Conservation (phyloP, 2,888 invertebrate genomes). For the Plagodis dolabraria region DNA sequence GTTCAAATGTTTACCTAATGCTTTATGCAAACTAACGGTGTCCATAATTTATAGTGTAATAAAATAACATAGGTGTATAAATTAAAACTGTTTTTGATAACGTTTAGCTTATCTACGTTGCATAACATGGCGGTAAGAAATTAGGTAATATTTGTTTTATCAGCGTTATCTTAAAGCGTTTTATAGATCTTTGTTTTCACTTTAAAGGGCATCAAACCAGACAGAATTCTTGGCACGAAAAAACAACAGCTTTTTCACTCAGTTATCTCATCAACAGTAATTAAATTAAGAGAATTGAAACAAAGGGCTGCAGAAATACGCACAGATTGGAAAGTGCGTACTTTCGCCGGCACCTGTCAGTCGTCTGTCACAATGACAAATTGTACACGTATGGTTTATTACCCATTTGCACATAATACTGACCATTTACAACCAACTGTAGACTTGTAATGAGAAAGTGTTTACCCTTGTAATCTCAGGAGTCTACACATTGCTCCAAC, state of each 20-base stretch:
- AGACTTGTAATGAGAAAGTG: conserved; percentile 13
- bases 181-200: neutral
- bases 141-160: neutral
- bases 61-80: conserved; percentile 7
- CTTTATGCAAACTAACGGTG: conserved; percentile 7
- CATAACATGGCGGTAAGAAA: conserved; percentile 13
- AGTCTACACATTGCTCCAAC: neutral
- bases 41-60: conserved; percentile 19
- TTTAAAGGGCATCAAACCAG: no score
- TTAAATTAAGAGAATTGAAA: conserved; percentile 12
- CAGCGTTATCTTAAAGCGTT: neutral
- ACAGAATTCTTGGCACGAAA: conserved; percentile 11
- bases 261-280: neutral
- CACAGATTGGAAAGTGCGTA: conserved; percentile 7
- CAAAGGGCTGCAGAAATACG: conserved; percentile 16
- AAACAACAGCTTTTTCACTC: conserved; percentile 9
- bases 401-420: conserved; percentile 9
- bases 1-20: conserved; percentile 17
- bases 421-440: conserved; percentile 10
- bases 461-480: conserved; percentile 4
- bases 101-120: conserved; percentile 14
- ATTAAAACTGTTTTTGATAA: conserved; percentile 11
- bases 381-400: neutral
- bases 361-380: conserved; percentile 1
- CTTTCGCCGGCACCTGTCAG: conserved; percentile 19